These are phyloP conservation scores for Cephus spinipes DNA, from an alignment of 2,888 invertebrate genomes.

Conservation along the genomic window DNA sequence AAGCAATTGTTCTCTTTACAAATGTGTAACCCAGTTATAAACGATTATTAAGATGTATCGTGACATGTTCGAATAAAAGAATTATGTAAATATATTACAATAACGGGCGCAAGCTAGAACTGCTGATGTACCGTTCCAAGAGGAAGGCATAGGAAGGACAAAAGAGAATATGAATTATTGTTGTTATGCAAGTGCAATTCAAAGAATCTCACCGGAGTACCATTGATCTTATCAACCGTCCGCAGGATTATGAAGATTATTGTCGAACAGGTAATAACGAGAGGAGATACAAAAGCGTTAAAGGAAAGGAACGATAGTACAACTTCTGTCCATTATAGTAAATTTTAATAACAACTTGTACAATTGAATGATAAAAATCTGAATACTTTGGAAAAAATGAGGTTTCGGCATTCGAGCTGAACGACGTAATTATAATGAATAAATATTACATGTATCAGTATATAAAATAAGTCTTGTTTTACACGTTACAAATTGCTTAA, in stretches of 20 bases:
- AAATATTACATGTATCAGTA: conserved; percentile 4
- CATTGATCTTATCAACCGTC: background rate
- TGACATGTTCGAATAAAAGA: background rate
- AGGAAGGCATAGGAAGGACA: background rate
- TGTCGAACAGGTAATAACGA: background rate
- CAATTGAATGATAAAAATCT: background rate
- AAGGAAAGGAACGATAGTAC: background rate
- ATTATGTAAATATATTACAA: background rate
- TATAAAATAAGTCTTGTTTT: conserved; percentile 6
- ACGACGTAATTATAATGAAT: conserved; percentile 1
- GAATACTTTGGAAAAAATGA: conserved; percentile 1
- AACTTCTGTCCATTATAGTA: background rate
- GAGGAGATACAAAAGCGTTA: background rate
- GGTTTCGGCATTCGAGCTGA: background rate
- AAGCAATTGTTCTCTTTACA: background rate
- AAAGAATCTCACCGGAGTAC: background rate
- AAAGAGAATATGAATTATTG: background rate
- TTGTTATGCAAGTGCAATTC: background rate
- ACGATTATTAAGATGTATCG: background rate
- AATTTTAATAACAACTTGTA: background rate
- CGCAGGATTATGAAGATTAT: background rate
- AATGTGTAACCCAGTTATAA: background rate
- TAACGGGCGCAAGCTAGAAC: background rate
- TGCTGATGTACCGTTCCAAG: background rate
- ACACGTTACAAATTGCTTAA: conserved; percentile 1